phyloP scores from a whole-genome alignment of 2,797 vertebrate genomes.

The Leptoclinus maculatus region DNA sequence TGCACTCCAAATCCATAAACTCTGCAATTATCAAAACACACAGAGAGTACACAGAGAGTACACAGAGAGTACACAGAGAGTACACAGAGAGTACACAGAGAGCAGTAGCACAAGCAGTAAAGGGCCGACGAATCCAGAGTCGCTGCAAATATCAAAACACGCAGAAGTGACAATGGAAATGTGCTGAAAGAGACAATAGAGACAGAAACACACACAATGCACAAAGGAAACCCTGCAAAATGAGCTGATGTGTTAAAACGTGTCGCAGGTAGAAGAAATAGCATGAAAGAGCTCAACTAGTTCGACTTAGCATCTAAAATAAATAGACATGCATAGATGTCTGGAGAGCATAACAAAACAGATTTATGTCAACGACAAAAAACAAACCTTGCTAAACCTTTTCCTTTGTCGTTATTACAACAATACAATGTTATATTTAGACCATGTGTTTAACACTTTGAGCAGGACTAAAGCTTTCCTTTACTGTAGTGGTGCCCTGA shows the following conservation, averaged over 20 bases:
- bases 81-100: slow-evolving; percentile 10
- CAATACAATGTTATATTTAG: neutral
- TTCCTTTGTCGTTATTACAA: neutral
- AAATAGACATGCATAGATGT: neutral
- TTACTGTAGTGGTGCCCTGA: too few species aligned
- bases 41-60: slow-evolving; percentile 14
- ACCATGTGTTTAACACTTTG: neutral
- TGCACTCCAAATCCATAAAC: slow-evolving; percentile 22
- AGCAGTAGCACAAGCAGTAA: slow-evolving; percentile 3
- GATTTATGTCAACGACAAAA: neutral
- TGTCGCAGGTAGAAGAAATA: neutral
- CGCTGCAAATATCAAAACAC: slow-evolving; percentile 22
- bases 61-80: slow-evolving; percentile 19
- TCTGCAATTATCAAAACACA: slow-evolving; percentile 39
- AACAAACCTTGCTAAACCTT: neutral
- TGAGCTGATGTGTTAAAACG: neutral
- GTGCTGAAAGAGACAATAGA: slow-evolving; percentile 9
- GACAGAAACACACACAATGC: neutral
- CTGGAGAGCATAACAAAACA: slow-evolving; percentile 25
- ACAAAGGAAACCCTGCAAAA: slow-evolving; percentile 7
- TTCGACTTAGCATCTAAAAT: slow-evolving; percentile 23
- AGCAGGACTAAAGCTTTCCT: neutral
- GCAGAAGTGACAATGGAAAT: slow-evolving; percentile 12
- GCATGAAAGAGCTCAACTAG: slow-evolving; percentile 17
- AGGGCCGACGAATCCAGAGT: slow-evolving; percentile 12